phyloP scores from a whole-genome alignment of 2,113 vertebrate genomes.

The Ameiurus melas region DNA sequence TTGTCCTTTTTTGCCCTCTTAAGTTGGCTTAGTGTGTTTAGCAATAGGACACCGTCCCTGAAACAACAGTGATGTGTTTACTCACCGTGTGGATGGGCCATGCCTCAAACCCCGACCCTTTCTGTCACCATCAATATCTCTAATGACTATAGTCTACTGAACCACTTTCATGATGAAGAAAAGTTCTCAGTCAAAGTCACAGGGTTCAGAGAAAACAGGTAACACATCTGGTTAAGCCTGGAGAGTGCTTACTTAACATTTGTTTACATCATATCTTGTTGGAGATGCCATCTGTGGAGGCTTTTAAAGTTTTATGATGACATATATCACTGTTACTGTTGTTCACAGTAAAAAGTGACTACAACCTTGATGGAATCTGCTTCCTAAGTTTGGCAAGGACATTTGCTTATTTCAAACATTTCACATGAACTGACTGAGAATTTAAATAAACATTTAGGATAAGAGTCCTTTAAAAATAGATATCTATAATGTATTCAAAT shows the following conservation, averaged over 20 bases:
- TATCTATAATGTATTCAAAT: not conserved
- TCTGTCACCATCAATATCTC: conserved; percentile 5
- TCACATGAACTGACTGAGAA: not conserved
- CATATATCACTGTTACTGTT: not conserved
- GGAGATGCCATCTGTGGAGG: not conserved
- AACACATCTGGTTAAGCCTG: not conserved
- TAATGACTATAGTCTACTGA: not conserved
- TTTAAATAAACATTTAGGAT: no score
- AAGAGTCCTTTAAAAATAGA: no score
- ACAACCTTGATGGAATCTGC: not conserved
- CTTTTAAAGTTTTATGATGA: conserved; percentile 7
- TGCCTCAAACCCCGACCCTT: not conserved
- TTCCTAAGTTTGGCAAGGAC: not conserved
- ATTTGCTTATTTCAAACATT: not conserved
- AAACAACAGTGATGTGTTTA: conserved; percentile 1
- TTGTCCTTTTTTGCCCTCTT: not conserved
- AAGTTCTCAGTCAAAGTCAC: conserved; percentile 13
- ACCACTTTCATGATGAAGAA: not conserved
- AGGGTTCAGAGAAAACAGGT: not conserved
- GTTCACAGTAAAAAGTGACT: not conserved
- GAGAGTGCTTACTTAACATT: not conserved
- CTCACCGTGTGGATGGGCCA: not conserved
- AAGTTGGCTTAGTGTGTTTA: not conserved
- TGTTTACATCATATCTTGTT: not conserved
- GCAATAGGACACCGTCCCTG: not conserved